Evolutionary conservation across 2,888 invertebrate genomes (phyloP), one percentile per base, ranked within the genome.

Genomic region (Tromatobia lineatoria): DNA sequence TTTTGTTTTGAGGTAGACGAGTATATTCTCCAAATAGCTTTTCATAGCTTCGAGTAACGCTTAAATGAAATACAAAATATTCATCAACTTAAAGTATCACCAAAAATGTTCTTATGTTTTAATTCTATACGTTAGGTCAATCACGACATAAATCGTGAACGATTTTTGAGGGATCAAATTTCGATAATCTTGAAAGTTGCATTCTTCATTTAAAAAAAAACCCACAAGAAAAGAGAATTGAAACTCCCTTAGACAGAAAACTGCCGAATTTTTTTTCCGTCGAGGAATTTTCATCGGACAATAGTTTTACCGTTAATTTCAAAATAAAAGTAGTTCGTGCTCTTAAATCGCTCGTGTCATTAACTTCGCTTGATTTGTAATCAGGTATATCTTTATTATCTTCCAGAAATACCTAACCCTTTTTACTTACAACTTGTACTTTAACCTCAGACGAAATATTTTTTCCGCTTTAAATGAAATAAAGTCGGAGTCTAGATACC

Each of bases 21-120:
- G 93, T 93, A 92, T 93, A 93, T 93, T 92, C 91, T 93, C 92
- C 91, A 90, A 91, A 91, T 91, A 92, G 92, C 93, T 87, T 91
- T 91, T 90, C 85, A 89, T 88, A 93, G 92, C 92, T 90, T 91
- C 86, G 88, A 91, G 38, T 92, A 91, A 92, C 89, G 91, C 91
- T 91, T 90, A 93, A 91, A 87, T 87, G 87, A 91, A 90, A 89
- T 87, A 90, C 87, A 90, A 89, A 86, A 80, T 66, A 74, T 82
- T 79, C 71, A 83, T 76, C 54, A 85, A 85, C 85, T 83, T 81
- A 86, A 82, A 80, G 74, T 80, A 85, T 13, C 64, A 85, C 75
- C 71, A 83, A 85, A 82, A 82, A 75, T 69, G 64, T 74, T 74
- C 75, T 75, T 80, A 70, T 47, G 67, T 52, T 67, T 74, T 76